Percentiles rank a stretch among this genome's conserved stretches.
These are phyloP conservation scores for Micrasema minimum DNA, from an alignment of 1,140 invertebrate species.

Conservation along the genomic window DNA sequence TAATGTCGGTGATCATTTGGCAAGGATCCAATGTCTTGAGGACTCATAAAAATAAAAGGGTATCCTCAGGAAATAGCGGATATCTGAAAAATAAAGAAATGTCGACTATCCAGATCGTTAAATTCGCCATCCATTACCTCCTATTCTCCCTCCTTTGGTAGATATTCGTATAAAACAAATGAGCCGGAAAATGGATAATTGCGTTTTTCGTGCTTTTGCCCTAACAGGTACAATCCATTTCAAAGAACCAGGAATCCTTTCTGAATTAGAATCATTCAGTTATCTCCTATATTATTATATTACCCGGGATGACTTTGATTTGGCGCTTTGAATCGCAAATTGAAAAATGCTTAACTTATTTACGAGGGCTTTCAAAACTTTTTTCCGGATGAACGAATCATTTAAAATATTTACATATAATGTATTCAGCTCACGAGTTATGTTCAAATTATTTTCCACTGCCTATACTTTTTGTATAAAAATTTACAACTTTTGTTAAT, in stretches of 20 bases:
- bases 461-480: no score
- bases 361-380: constrained; percentile 5
- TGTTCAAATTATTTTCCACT: no score
- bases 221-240: constrained; percentile 23
- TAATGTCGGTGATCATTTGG: constrained; percentile 31
- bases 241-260: constrained; percentile 21
- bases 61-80: constrained; percentile 35
- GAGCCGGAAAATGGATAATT: constrained; percentile 51
- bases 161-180: constrained; percentile 50
- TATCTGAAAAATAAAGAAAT: constrained; percentile 48
- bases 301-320: constrained; percentile 23
- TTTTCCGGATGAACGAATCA: constrained; percentile 8
- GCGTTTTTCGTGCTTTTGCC: constrained; percentile 34
- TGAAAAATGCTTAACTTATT: constrained; percentile 18
- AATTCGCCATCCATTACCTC: constrained; percentile 41
- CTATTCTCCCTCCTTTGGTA: constrained; percentile 39
- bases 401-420: no score
- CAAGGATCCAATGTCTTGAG: constrained; percentile 22
- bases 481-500: no score
- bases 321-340: constrained; percentile 1
- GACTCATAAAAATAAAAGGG: constrained; percentile 37
- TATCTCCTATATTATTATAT: constrained; percentile 25
- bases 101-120: constrained; percentile 44
- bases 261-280: constrained; percentile 6
- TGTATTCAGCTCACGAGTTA: no score